Base-by-base conservation (phyloP, 2,888 invertebrate species). In the Helleia helle region DNA sequence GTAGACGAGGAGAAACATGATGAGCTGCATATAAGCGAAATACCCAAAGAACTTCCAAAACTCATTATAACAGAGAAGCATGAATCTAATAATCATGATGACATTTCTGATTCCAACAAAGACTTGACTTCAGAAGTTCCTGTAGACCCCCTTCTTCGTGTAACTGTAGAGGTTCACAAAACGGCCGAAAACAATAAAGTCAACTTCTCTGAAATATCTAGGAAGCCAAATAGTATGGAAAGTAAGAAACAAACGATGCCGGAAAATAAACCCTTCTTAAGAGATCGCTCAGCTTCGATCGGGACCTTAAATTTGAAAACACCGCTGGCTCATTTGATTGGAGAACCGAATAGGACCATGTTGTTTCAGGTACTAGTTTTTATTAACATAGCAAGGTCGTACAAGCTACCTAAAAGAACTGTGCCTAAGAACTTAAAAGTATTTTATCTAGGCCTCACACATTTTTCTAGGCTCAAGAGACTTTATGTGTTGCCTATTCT, bases 331-430 rank as follows among this genome's bases (percentile, higher is more conserved):
- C 84, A 85, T 37, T 50, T 86, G 25, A 76, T 85, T 47, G 83
- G 83, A 0, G 94, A 94, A 49, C 93, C 93, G 58, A 96, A 96
- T 73, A 88, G 96, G 31, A 97, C 96, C 0, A 97, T 98, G 97
- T 88, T 98, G 26, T 92, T 97, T 62, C 91, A 91, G 72, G 91
- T 93, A 56, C n/a, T n/a, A n/a, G n/a, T n/a, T n/a, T n/a, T n/a
- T n/a, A n/a, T n/a, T n/a, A n/a, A n/a, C n/a, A n/a, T n/a, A n/a
- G n/a, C n/a, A n/a, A n/a, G n/a, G n/a, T n/a, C n/a, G n/a, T n/a
- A n/a, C n/a, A n/a, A n/a, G n/a, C n/a, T n/a, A n/a, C n/a, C n/a
- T n/a, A n/a, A n/a, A n/a, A n/a, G n/a, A n/a, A n/a, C n/a, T n/a
- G n/a, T n/a, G n/a, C n/a, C n/a, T n/a, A n/a, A n/a, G n/a, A n/a